Base-by-base conservation (phyloP, 2,888 invertebrate species). In the Eristalis tenax region DNA sequence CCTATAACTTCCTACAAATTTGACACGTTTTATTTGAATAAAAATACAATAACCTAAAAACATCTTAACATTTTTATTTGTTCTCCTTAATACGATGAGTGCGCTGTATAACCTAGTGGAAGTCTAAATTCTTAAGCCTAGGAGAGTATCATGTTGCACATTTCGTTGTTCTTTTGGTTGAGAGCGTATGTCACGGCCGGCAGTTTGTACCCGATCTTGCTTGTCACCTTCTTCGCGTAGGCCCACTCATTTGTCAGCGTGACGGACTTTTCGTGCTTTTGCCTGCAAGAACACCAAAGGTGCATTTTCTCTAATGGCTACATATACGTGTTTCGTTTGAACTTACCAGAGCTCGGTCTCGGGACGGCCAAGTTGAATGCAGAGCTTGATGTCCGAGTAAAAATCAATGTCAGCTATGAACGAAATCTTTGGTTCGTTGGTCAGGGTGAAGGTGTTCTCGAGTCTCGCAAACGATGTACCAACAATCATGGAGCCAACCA, bases 341-440 rank as follows among this genome's bases (percentile, higher is more conserved):
- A 88, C 91, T 93, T 92, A 96, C 96, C 94, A 95, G 79, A 95
- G 93, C 5, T 93, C 89, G 26, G 95, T 94, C 80, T 95, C 94
- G 2, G 96, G 96, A 89, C 96, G 95, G 65, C 94, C 94, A 15
- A 97, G 94, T 90, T 96, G 95, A 94, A 97, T 94, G 92, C 97
- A 97, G 73, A 97, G 93, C 89, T 96, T 95, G n/a, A 96, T 94
- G 76, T 95, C 95, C 23, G 95, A 95, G 70, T 95, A 96, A 91
- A 97, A 97, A 90, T 97, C 96, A 43, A 97, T 94, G 91, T 97
- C 95, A 0, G 96, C 96, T 63, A 95, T 94, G 70, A 97, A 94
- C 90, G 95, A 95, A 18, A 97, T 93, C 90, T 95, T 95, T 0
- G 96, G 96, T 90, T 96, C 96, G 43, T 95, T 93, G 0, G 94